These are phyloP conservation scores for Myripristis jacobus DNA, from an alignment of 2,797 vertebrate species.

Conservation along the genomic window DNA sequence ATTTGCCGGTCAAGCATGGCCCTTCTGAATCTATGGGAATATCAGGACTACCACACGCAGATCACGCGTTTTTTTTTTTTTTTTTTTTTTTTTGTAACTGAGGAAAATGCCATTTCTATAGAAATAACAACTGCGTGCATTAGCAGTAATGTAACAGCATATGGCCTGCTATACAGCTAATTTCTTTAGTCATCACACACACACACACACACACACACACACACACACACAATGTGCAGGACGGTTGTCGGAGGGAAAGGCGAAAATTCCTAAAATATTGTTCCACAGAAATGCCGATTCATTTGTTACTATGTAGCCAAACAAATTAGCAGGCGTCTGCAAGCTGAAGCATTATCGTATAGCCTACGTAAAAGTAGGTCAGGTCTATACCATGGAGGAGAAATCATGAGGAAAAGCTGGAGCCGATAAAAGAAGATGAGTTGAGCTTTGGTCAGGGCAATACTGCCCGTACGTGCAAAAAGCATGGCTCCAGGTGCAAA, in stretches of 20 bases:
- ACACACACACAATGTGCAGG: constrained; percentile 5
- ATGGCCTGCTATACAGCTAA: constrained; percentile 9
- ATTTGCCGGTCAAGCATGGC: constrained; percentile 5
- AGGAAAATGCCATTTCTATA: neutral
- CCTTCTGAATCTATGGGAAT: constrained; percentile 14
- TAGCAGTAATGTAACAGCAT: neutral
- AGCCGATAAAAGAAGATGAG: constrained; percentile 54
- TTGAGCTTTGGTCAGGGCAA: constrained; percentile 40
- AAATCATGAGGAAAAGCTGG: constrained; percentile 35
- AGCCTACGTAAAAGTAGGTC: constrained; percentile 53
- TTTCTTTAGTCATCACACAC: constrained; percentile 24
- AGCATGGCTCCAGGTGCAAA: constrained; percentile 50
- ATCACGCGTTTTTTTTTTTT: neutral
- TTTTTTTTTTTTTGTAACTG: no score
- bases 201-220: constrained; percentile 20
- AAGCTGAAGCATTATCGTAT: constrained; percentile 29
- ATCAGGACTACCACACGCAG: neutral
- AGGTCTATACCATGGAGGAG: constrained; percentile 32
- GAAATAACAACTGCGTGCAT: neutral
- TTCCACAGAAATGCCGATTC: constrained; percentile 1
- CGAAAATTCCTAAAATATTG: neutral
- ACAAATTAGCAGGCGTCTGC: neutral
- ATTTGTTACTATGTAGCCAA: constrained; percentile 26
- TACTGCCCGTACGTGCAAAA: constrained; percentile 45
- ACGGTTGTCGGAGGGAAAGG: neutral